These are phyloP conservation scores for Drosophila subobscura DNA, from an alignment of 1,140 invertebrate genomes.

Conservation along the genomic window DNA sequence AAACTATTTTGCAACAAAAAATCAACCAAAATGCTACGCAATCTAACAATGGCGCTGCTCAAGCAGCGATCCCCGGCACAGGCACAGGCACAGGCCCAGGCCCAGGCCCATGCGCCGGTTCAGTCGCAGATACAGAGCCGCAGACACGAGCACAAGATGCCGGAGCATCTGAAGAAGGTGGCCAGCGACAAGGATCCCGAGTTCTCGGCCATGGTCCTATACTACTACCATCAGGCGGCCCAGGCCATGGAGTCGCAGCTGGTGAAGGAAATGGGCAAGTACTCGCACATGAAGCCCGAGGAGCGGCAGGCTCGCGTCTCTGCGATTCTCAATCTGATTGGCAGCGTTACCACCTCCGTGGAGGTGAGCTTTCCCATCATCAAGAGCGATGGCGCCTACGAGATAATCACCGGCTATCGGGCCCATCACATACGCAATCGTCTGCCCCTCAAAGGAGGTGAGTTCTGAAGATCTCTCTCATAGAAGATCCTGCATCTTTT, in stretches of 20 bases:
- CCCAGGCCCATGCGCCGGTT: not conserved
- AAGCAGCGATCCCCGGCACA: not conserved
- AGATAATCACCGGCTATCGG: conserved; percentile 92
- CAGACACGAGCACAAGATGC: conserved; percentile 85
- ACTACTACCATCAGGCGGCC: conserved; percentile 89
- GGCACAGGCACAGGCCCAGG: not conserved
- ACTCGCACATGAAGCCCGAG: conserved; percentile 86
- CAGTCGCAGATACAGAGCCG: no score
- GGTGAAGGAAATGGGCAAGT: conserved; percentile 86
- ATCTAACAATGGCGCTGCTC: conserved; percentile 1
- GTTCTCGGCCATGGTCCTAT: conserved; percentile 90
- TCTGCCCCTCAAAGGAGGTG: conserved; percentile 91
- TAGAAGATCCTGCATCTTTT: not conserved
- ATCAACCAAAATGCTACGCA: conserved; percentile 9
- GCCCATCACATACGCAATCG: conserved; percentile 93
- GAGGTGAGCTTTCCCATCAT: conserved; percentile 92
- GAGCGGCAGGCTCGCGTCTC: conserved; percentile 87
- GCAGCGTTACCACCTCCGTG: conserved; percentile 89
- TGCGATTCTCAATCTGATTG: conserved; percentile 89
- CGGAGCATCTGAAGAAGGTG: conserved; percentile 85
- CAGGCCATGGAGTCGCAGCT: conserved; percentile 87
- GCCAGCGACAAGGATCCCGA: conserved; percentile 87
- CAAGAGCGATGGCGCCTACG: conserved; percentile 89
- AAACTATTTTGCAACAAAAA: not conserved
- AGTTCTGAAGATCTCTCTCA: conserved; percentile 1